Percentiles rank a stretch among this genome's conserved stretches.
Evolutionary conservation across 37 sponge, comb jelly and placozoan species (phyloP).

Genomic region (Ianthella basta): DNA sequence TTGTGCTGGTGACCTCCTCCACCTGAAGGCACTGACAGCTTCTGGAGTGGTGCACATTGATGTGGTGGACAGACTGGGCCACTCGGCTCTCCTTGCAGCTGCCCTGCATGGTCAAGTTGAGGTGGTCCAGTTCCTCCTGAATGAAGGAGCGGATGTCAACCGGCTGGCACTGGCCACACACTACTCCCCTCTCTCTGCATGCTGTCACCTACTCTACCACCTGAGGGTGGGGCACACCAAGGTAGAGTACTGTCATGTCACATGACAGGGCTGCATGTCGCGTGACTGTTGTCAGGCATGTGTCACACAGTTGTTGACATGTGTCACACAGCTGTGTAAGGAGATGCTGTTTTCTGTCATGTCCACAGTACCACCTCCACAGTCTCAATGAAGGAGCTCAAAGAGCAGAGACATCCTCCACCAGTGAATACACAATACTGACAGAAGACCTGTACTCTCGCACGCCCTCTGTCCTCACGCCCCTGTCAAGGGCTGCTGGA

Average conservation of each 20-base stretch:
- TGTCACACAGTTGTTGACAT: no score
- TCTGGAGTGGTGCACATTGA: conserved; percentile 58
- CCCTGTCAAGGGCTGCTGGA: no score
- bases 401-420: no score
- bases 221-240: not conserved
- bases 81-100: conserved; percentile 72
- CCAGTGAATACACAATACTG: no score
- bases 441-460: no score
- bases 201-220: conserved; percentile 71
- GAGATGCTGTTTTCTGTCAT: no score
- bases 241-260: not conserved
- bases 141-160: conserved; percentile 86
- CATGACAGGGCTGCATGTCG: no score
- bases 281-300: no score
- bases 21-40: conserved; percentile 41
- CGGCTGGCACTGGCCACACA: conserved; percentile 48
- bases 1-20: conserved; percentile 27
- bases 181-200: conserved; percentile 72
- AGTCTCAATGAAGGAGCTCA: no score
- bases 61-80: conserved; percentile 70
- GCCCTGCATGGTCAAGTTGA: conserved; percentile 67
- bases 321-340: no score
- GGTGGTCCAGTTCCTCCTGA: conserved; percentile 64
- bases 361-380: no score
- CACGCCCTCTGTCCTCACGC: no score